A percentile compares a stretch with the other conserved stretches of the same genome.
Conservation (phyloP, 2,113 vertebrate species). For the Cardinalis cardinalis region DNA sequence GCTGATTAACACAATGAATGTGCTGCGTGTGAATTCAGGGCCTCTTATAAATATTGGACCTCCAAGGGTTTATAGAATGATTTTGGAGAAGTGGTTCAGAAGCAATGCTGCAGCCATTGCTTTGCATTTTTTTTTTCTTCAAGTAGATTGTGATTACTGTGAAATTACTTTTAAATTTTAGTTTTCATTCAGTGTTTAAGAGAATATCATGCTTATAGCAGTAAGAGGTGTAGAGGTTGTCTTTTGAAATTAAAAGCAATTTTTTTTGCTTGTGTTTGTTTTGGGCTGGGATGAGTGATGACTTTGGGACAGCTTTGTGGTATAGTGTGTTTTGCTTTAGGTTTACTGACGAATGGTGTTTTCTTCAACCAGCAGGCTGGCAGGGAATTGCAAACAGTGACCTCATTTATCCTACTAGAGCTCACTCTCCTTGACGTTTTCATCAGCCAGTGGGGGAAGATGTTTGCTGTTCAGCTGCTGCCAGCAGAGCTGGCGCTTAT, state of each 20-base stretch:
- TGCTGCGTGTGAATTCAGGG: constrained; percentile 10
- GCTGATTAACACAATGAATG: neutral
- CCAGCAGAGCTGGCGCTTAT: neutral
- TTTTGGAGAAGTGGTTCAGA: neutral
- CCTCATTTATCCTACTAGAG: constrained; percentile 12
- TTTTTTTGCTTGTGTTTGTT: neutral
- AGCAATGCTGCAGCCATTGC: neutral
- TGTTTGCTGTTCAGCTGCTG: constrained; percentile 12
- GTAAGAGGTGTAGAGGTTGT: neutral
- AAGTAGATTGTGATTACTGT: neutral
- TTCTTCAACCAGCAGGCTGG: constrained; percentile 30
- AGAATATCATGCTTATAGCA: neutral
- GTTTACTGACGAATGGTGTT: constrained; percentile 27
- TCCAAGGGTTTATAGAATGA: neutral
- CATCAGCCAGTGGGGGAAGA: constrained; percentile 27
- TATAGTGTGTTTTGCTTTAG: constrained; percentile 1
- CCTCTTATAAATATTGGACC: neutral
- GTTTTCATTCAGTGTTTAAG: neutral
- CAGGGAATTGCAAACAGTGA: constrained; percentile 36
- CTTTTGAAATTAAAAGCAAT: neutral
- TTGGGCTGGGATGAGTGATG: neutral
- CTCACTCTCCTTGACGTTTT: constrained; percentile 38
- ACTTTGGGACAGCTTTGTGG: neutral
- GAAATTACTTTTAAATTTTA: neutral
- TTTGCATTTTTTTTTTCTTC: neutral